Evolutionary conservation across 2,113 vertebrate species (phyloP).

Genomic region (Laticauda laticaudata): DNA sequence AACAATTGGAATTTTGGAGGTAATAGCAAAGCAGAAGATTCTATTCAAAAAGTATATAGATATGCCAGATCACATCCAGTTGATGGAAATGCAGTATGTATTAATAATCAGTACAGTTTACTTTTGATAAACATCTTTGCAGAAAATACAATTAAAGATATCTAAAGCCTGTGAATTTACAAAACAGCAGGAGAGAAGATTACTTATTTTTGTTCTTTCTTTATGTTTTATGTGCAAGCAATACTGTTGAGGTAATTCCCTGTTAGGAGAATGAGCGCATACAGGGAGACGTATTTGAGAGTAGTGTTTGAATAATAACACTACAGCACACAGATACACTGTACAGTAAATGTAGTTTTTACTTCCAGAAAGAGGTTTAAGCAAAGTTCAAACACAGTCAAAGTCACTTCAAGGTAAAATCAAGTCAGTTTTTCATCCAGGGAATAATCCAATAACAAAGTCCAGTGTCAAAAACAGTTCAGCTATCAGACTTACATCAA

Average conservation of each 20-base stretch:
- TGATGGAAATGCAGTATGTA: not conserved
- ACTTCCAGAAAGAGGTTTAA: too few relatives aligned
- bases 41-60: not conserved
- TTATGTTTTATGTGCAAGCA: not conserved
- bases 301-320: too few relatives aligned
- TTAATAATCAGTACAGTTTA: not conserved
- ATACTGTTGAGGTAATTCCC: not conserved
- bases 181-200: not conserved
- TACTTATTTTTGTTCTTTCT: not conserved
- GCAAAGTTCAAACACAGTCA: too few relatives aligned
- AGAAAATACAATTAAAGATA: not conserved
- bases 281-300: too few relatives aligned
- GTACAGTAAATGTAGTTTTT: too few relatives aligned
- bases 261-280: too few relatives aligned
- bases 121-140: not conserved
- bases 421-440: too few relatives aligned
- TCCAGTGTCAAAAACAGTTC: too few relatives aligned
- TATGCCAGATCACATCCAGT: not conserved
- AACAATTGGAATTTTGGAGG: not conserved
- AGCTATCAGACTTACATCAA: too few relatives aligned
- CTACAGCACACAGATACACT: too few relatives aligned
- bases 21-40: not conserved
- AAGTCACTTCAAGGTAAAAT: too few relatives aligned
- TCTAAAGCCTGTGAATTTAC: not conserved
- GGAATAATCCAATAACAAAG: too few relatives aligned